Evolutionary conservation across 2,113 vertebrate species (phyloP).

Genomic region (Dicentrarchus labrax): DNA sequence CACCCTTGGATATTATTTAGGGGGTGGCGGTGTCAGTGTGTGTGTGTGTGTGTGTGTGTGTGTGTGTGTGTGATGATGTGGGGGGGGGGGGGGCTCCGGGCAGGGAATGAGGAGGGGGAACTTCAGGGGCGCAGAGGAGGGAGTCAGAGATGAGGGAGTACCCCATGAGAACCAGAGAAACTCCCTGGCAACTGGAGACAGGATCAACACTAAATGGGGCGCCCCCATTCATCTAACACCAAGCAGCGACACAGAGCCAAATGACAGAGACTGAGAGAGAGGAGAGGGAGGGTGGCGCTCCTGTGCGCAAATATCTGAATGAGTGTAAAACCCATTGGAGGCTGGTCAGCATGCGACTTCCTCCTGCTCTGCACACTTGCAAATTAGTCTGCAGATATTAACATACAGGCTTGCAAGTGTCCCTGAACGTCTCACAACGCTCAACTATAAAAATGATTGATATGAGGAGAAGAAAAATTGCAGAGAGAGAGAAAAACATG

Average conservation of each 20-base stretch:
- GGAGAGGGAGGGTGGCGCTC: not conserved
- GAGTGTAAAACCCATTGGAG: constrained; percentile 34
- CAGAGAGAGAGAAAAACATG: too few relatives aligned
- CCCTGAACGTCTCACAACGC: constrained; percentile 41
- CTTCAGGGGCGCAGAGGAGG: constrained; percentile 15
- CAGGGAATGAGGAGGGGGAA: constrained; percentile 1
- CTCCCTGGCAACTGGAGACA: constrained; percentile 79
- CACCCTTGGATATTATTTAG: constrained; percentile 74
- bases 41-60: constrained; percentile 22
- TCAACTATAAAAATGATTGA: not conserved
- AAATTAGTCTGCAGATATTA: constrained; percentile 31
- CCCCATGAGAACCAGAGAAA: constrained; percentile 76
- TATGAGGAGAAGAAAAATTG: too few relatives aligned
- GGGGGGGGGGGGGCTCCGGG: constrained; percentile 10
- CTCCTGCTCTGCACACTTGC: constrained; percentile 15
- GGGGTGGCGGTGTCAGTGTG: constrained; percentile 20
- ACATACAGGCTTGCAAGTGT: constrained; percentile 16
- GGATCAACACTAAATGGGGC: constrained; percentile 73
- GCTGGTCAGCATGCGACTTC: constrained; percentile 38
- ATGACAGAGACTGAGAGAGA: constrained; percentile 43
- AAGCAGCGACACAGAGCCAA: constrained; percentile 55
- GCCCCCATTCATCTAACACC: constrained; percentile 62
- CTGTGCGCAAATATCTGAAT: constrained; percentile 59
- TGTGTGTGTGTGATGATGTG: constrained; percentile 30
- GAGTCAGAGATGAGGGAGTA: constrained; percentile 50